Percentiles rank a stretch among this genome's conserved stretches.
phyloP scores from a whole-genome alignment of 2,113 vertebrate species.

The Hyla sarda region DNA sequence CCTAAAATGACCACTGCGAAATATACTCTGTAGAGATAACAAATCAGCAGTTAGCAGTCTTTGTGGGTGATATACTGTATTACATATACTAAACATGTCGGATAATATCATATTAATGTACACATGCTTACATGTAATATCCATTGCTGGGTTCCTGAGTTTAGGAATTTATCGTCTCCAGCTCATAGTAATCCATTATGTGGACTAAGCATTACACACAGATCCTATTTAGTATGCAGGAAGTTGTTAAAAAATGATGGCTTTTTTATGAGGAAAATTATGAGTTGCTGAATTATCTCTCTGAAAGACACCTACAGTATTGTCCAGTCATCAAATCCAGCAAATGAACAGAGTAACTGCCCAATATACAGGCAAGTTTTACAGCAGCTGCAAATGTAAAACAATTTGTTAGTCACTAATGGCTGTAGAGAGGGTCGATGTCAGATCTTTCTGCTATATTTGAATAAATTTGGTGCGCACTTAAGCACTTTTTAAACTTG shows the following conservation, averaged over 20 bases:
- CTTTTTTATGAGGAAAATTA: conserved; percentile 58
- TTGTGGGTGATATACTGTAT: no score
- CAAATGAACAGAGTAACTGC: conserved; percentile 50
- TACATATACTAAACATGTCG: no score
- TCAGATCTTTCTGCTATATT: conserved; percentile 17
- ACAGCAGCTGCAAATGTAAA: conserved; percentile 19
- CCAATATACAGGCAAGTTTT: conserved; percentile 37
- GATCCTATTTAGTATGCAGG: conserved; percentile 28
- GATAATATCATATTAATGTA: no score
- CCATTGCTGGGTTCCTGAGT: background rate
- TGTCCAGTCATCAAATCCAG: conserved; percentile 53
- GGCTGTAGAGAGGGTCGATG: background rate
- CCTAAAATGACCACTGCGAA: no score
- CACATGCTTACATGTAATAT: background rate
- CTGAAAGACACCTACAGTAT: conserved; percentile 51
- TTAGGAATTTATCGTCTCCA: background rate
- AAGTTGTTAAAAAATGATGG: conserved; percentile 32
- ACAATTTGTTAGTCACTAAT: conserved; percentile 52
- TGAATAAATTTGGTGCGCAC: background rate
- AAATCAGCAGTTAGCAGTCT: no score
- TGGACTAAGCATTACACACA: background rate
- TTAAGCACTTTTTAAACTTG: background rate
- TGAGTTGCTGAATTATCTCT: conserved; percentile 46
- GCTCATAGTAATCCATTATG: background rate
- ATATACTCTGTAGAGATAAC: no score